These are phyloP conservation scores for Acrocephalus kingi DNA, from an alignment of 2,113 vertebrate genomes.

Conservation along the genomic window DNA sequence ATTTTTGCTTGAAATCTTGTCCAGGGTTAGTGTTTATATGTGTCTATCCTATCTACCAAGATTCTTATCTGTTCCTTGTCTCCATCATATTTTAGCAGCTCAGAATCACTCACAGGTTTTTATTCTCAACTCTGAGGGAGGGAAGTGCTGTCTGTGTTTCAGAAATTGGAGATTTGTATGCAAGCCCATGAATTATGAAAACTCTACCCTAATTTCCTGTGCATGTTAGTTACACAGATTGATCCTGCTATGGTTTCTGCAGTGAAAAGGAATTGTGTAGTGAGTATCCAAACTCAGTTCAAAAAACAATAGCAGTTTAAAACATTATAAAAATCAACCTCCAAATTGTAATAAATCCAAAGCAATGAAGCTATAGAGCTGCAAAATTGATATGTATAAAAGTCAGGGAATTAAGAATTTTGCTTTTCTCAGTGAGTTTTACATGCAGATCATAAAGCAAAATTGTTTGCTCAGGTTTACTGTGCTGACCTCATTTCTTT, in stretches of 20 bases:
- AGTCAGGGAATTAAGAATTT: background rate
- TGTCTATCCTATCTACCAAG: background rate
- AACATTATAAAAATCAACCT: background rate
- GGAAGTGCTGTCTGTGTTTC: background rate
- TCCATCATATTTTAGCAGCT: constrained; percentile 5
- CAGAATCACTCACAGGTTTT: background rate
- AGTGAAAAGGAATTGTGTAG: background rate
- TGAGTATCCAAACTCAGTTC: background rate
- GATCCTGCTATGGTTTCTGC: background rate
- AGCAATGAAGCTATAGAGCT: background rate
- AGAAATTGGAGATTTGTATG: constrained; percentile 31
- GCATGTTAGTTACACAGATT: constrained; percentile 15
- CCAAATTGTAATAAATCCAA: background rate
- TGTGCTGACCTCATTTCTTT: background rate
- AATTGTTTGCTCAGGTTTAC: background rate
- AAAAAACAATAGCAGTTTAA: background rate
- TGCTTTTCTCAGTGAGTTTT: background rate
- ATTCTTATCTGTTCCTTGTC: background rate
- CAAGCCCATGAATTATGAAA: constrained; percentile 34
- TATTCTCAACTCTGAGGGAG: background rate
- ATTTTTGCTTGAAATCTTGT: constrained; percentile 35
- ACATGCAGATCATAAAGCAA: background rate
- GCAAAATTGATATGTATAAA: background rate
- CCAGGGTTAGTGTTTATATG: background rate
- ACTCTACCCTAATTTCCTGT: constrained; percentile 27